Percentiles rank a stretch among this genome's conserved stretches.
Evolutionary conservation across 2,888 invertebrate species (phyloP).

Genomic region (Polydrusus tereticollis): DNA sequence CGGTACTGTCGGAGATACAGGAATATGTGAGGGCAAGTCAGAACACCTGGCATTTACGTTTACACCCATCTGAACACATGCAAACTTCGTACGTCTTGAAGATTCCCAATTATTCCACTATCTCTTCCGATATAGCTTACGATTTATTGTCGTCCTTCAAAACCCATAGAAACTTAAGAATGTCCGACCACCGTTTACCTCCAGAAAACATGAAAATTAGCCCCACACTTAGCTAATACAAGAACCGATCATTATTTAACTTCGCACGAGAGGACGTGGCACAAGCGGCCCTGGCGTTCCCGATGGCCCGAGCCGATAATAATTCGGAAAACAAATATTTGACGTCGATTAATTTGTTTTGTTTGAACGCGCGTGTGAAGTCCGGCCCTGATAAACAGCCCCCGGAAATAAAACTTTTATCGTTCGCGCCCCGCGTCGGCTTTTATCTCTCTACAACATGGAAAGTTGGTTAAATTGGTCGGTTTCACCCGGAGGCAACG

Average conservation of each 20-base stretch:
- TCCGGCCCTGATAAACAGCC: conserved; percentile 43
- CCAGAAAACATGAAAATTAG: conserved; percentile 6
- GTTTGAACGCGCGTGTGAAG: conserved; percentile 34
- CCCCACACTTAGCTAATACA: conserved; percentile 16
- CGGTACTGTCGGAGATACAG: too few relatives aligned
- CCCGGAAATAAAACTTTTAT: conserved; percentile 41
- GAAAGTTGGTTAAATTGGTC: conserved; percentile 39
- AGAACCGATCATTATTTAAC: conserved; percentile 20
- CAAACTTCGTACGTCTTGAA: too few relatives aligned
- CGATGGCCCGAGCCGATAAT: conserved; percentile 32
- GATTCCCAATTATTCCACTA: too few relatives aligned
- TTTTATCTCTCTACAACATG: conserved; percentile 43
- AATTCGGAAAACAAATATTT: conserved; percentile 44
- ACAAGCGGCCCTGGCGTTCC: conserved; percentile 12
- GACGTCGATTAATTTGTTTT: conserved; percentile 36
- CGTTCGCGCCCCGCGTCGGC: conserved; percentile 38
- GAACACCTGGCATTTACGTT: too few relatives aligned
- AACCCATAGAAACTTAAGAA: too few relatives aligned
- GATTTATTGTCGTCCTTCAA: too few relatives aligned
- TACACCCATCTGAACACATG: too few relatives aligned
- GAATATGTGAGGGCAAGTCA: too few relatives aligned
- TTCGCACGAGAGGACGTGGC: conserved; percentile 6
- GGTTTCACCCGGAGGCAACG: conserved; percentile 23
- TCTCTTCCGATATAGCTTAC: too few relatives aligned
- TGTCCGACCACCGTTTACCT: too few relatives aligned